Base-by-base conservation (phyloP, 2,113 vertebrate species). In the Peromyscus maniculatus region DNA sequence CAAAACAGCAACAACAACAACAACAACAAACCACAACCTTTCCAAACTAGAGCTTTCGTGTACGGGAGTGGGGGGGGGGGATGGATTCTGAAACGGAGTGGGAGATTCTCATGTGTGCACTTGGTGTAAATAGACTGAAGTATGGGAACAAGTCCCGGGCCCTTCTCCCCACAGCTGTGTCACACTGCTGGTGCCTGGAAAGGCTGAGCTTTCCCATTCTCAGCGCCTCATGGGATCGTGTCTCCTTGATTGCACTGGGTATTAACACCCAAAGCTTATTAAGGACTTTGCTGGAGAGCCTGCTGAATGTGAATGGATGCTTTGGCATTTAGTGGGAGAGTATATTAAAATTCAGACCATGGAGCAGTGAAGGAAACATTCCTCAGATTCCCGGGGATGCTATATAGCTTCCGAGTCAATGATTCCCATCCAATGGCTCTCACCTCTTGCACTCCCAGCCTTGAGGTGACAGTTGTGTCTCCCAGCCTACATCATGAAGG, bases 251-350 rank as follows among this genome's bases (percentile, higher is more conserved):
- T 77, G 97, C 71, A 2, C 66, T 82, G 78, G 89, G 95, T 89
- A 57, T 96, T 93, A 95, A 88, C 97, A 97, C 95, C 97, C 95
- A n/a, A 7, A 57, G 96, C 79, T 84, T 49, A 79, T 94, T 89
- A 88, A 77, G 87, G 90, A 46, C 52, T 77, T 93, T 87, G 79
- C 90, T 94, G 28, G 15, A 17, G 97, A 75, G 80, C 92, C 91
- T 19, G 89, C 8, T 71, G 92, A 22, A 7, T 24, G 49, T 39
- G 74, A 49, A 39, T 3, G 66, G 57, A 57, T 16, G 57, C 55
- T 49, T 7, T 46, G 22, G 55, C 15, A 62, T 46, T 28, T 75
- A 87, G 93, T 39, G 66, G 62, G 77, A 55, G 82, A 11, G 52
- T 49, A 5, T 22, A 64, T 36, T 77, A 83, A 6, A 13, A 79